Percentiles rank a stretch among this genome's conserved stretches.
Conservation (phyloP, 2,797 vertebrate species). For the Arrhamphus sclerolepis region DNA sequence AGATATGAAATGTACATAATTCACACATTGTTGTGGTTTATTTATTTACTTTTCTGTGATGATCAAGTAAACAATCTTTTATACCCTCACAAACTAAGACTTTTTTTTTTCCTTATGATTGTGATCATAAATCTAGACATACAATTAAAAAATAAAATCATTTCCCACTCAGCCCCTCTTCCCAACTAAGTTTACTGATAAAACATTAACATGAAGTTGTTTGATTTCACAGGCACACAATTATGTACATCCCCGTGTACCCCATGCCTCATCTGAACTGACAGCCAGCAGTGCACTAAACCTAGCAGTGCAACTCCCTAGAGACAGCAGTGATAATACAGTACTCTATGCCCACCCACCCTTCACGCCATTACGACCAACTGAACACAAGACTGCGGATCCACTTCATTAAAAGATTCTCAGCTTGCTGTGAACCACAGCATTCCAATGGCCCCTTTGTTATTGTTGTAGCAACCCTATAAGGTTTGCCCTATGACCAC, state of each 20-base stretch:
- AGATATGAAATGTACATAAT: conserved; percentile 83
- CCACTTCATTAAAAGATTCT: conserved; percentile 42
- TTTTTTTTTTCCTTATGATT: conserved; percentile 51
- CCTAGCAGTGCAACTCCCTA: conserved; percentile 53
- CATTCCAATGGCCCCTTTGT: conserved; percentile 56
- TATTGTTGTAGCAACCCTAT: conserved; percentile 52
- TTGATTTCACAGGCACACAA: conserved; percentile 81
- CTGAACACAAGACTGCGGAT: conserved; percentile 57
- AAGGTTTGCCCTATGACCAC: conserved; percentile 46
- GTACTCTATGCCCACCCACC: conserved; percentile 56
- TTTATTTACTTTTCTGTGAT: conserved; percentile 69
- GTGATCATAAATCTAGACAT: conserved; percentile 79
- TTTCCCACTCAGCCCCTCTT: conserved; percentile 50
- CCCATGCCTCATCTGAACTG: conserved; percentile 62
- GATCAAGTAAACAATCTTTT: conserved; percentile 66
- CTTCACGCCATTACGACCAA: conserved; percentile 44
- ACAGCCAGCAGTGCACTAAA: conserved; percentile 53
- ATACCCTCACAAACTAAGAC: conserved; percentile 70
- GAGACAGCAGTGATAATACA: conserved; percentile 67
- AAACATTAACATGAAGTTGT: conserved; percentile 76
- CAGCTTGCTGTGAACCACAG: conserved; percentile 55
- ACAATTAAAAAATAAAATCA: conserved; percentile 79
- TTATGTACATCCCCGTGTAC: conserved; percentile 80
- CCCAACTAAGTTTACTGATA: conserved; percentile 71
- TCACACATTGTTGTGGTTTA: conserved; percentile 74